Percentiles rank a stretch among this genome's conserved stretches.
phyloP scores from a whole-genome alignment of 1,140 invertebrate genomes.

The Ceratina calcarata region DNA sequence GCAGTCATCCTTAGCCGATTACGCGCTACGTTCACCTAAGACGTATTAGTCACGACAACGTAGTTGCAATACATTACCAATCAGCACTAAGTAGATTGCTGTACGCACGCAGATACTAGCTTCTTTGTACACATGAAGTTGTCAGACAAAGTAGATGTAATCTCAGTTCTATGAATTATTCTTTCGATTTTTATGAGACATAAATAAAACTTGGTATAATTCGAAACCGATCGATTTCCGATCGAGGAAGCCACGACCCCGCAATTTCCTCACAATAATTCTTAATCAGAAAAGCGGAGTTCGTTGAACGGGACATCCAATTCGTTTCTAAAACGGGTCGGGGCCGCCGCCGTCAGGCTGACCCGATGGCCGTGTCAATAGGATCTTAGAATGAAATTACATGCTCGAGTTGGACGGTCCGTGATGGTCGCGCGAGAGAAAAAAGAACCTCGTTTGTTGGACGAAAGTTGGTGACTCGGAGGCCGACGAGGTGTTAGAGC shows the following conservation, averaged over 20 bases:
- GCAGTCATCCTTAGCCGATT: background rate
- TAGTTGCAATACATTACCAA: background rate
- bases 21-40: background rate
- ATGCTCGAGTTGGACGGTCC: background rate
- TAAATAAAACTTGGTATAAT: no score
- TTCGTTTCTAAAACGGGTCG: background rate
- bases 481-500: constrained; percentile 53
- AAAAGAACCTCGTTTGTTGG: constrained; percentile 49
- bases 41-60: background rate
- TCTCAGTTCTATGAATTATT: no score
- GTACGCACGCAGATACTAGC: no score
- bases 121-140: no score
- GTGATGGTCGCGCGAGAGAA: constrained; percentile 8
- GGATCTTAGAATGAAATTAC: constrained; percentile 40
- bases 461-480: constrained; percentile 18
- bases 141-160: no score
- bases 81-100: constrained; percentile 11
- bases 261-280: no score
- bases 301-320: constrained; percentile 11
- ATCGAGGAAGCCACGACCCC: no score
- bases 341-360: background rate
- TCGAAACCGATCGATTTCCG: no score
- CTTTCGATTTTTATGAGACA: no score
- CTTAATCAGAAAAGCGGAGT: background rate
- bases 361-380: constrained; percentile 7